phyloP scores from a whole-genome alignment of 2,113 vertebrate species.

The mouse (Mus musculus) region GRCm39 chr4:140598501-140599000 shows the following conservation, averaged over 20 bases:
- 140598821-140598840: too few relatives aligned
- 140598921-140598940: background rate
- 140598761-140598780: background rate
- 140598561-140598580: background rate
- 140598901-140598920: background rate
- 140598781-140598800: background rate
- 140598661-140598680: background rate
- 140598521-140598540: background rate
- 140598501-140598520: fast-evolving
- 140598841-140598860: background rate
- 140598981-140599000: fast-evolving
- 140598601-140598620: background rate
- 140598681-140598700: background rate
- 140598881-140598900: background rate
- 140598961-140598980: fast-evolving
- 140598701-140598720: background rate
- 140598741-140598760: background rate
- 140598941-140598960: background rate
- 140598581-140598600: background rate
- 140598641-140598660: background rate
- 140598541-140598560: background rate
- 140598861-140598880: background rate
- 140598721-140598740: background rate
- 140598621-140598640: background rate
- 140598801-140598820: fast-evolving